Evolutionary conservation across 2,797 vertebrate genomes (phyloP).

Genomic region (Hyperoplus lanceolatus): DNA sequence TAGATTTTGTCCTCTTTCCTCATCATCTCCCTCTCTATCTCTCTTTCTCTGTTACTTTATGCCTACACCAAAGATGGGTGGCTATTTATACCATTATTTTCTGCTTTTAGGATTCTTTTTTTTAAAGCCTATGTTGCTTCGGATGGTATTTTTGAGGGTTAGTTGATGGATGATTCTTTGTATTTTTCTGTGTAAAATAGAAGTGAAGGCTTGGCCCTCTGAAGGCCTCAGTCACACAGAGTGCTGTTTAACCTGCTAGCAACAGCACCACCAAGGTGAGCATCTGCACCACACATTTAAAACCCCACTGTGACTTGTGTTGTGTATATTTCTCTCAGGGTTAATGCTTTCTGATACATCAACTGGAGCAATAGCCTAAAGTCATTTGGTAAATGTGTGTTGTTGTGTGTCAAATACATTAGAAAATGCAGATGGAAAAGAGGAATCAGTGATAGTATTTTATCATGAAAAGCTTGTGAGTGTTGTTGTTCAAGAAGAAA

Average conservation of each 20-base stretch:
- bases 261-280: slow-evolving; percentile 80
- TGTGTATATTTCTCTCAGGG: background rate
- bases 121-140: slow-evolving; percentile 12
- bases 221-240: slow-evolving; percentile 63
- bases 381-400: background rate
- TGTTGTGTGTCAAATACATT: background rate
- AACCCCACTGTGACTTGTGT: background rate
- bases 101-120: slow-evolving; percentile 6
- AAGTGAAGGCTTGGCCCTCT: slow-evolving; percentile 34
- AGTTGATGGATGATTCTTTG: slow-evolving; percentile 22
- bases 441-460: background rate
- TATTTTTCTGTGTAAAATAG: slow-evolving; percentile 36
- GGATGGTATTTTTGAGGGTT: slow-evolving; percentile 28
- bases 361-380: background rate
- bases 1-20: slow-evolving; percentile 28
- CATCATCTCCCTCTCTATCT: slow-evolving; percentile 9
- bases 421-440: background rate
- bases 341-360: background rate
- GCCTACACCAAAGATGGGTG: slow-evolving; percentile 30
- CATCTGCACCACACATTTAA: slow-evolving; percentile 41
- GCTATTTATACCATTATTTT: slow-evolving; percentile 29
- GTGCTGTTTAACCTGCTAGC: slow-evolving; percentile 48
- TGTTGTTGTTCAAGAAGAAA: background rate
- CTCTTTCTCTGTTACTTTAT: slow-evolving; percentile 27
- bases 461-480: background rate